Base-by-base conservation (phyloP, 2,888 invertebrate genomes). In the Harpagoxenus sublaevis region DNA sequence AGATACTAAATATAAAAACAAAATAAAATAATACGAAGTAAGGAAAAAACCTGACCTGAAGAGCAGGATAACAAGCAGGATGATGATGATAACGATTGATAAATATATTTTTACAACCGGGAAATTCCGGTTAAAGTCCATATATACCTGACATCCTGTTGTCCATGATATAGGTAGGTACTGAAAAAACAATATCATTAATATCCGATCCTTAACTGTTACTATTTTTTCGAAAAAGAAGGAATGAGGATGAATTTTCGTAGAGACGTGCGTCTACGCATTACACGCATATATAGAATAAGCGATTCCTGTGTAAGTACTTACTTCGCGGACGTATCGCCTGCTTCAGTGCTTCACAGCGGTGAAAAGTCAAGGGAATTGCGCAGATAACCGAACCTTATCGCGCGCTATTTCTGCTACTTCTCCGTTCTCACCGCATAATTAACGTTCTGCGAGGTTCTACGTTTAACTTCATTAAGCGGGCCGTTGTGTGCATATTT, bases 311-410 rank as follows among this genome's bases (percentile, higher is more conserved):
- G 75, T 82, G 68, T 23, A 23, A 23, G 23, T 78, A 79, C 39
- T 55, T 23, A 73, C 53, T 83, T 83, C 53, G n/a, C 10, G 57
- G 28, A 65, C 42, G 39, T 77, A 86, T 86, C 86, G 68, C 86
- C 73, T 81, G 5, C 23, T 23, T 23, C 23, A 23, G 23, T 35
- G 88, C 86, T 79, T 73, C 77, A 74, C 57, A 66, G 78, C 84
- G 85, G 87, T 89, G 88, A 88, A 88, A 88, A 88, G 88, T 88
- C 88, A 89, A 88, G 87, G 89, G 71, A 88, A 87, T 89, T 77
- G 84, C 68, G 53, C 82, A 75, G 89, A 88, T 89, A 88, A 87
- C 82, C 79, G 75, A 82, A 87, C 82, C 83, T 87, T 88, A 88
- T 88, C 89, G 78, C 82, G 65, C 12, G 68, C 55, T 65, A 77